Conservation (phyloP, 2,113 vertebrate genomes). For the Gavialis gangeticus region DNA sequence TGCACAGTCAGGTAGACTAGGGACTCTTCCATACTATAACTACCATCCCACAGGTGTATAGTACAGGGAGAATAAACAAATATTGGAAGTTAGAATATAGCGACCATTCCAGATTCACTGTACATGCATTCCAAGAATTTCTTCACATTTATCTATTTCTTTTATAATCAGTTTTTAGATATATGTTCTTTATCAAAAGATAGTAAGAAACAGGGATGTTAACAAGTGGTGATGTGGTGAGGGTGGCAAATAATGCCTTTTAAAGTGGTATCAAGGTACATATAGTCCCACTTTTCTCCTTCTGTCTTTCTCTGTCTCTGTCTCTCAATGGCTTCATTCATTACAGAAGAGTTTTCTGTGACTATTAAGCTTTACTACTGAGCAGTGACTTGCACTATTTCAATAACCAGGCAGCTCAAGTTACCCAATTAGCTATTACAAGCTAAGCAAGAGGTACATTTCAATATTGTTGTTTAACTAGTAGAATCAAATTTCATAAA, state of each 20-base stretch:
- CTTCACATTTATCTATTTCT: background rate
- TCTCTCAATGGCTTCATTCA: background rate
- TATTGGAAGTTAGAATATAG: background rate
- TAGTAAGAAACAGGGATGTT: background rate
- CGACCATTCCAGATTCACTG: background rate
- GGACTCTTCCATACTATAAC: background rate
- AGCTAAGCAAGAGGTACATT: background rate
- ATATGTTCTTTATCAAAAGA: background rate
- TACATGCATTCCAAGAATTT: background rate
- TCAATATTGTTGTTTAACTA: background rate
- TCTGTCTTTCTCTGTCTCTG: background rate
- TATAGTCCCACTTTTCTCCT: background rate
- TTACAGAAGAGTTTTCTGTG: constrained; percentile 28
- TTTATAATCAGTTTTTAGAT: background rate
- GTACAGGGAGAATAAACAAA: background rate
- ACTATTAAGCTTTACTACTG: constrained; percentile 27
- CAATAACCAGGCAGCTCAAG: constrained; percentile 33
- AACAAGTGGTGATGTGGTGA: background rate
- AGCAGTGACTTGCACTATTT: constrained; percentile 36
- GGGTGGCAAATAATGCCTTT: background rate
- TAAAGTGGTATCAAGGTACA: background rate
- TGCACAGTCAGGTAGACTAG: background rate
- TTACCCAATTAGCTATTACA: constrained; percentile 45
- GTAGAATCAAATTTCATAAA: background rate
- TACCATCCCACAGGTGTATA: background rate